Evolutionary conservation across 1,140 invertebrate species (phyloP).

Genomic region (Bathynomus jamesi): DNA sequence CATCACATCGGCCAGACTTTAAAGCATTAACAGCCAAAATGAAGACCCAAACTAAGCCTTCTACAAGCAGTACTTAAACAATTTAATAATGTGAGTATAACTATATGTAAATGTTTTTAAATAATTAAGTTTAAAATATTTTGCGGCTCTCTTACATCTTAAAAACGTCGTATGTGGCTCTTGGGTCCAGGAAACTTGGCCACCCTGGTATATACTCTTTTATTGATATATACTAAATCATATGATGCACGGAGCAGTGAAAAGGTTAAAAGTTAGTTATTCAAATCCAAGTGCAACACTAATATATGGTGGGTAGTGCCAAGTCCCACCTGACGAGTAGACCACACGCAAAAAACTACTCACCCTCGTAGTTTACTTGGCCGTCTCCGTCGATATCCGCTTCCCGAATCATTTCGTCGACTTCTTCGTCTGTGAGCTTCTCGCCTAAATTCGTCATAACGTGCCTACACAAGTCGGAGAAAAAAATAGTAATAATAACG

Average conservation of each 20-base stretch:
- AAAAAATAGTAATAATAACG: background rate
- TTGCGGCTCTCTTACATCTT: too few species aligned
- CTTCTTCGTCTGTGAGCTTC: conserved; percentile 51
- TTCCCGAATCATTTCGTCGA: conserved; percentile 52
- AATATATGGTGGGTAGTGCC: background rate
- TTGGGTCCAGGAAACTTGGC: too few species aligned
- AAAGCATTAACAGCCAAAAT: too few species aligned
- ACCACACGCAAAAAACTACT: conserved; percentile 4
- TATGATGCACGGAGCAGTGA: background rate
- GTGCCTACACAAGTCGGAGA: conserved; percentile 39
- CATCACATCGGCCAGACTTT: too few species aligned
- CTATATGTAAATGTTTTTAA: too few species aligned
- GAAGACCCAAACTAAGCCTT: too few species aligned
- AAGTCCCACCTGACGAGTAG: background rate
- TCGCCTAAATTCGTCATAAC: conserved; percentile 58
- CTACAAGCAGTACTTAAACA: too few species aligned
- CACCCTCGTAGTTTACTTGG: conserved; percentile 47
- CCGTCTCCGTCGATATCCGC: conserved; percentile 52
- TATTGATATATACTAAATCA: conserved; percentile 8
- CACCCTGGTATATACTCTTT: too few species aligned
- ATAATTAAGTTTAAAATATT: too few species aligned
- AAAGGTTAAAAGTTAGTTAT: background rate
- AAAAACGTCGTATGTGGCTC: too few species aligned
- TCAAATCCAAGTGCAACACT: background rate
- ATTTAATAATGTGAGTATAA: too few species aligned